Base-by-base conservation (phyloP, 2,888 invertebrate species). In the Mantis religiosa region DNA sequence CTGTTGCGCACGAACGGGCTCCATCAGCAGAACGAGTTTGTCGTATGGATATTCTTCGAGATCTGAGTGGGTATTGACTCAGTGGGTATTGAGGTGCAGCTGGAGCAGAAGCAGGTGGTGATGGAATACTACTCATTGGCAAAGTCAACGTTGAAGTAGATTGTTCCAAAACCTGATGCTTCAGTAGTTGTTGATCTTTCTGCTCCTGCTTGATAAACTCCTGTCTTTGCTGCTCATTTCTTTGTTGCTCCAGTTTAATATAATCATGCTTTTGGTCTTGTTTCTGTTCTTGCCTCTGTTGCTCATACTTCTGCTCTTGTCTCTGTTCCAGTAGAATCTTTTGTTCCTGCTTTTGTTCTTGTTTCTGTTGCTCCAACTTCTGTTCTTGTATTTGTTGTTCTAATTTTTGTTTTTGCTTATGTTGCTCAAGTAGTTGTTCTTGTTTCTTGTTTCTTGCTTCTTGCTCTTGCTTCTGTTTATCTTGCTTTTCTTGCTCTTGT, bases 21-120 rank as follows among this genome's bases (percentile, higher is more conserved):
- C 34, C 82, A 30, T 87, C 87, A 27, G 87, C 81, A n/a, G 87
- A 87, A 27, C 87, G 82, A 25, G 82, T 82, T 82, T 87, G 87
- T 12, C 82, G 20, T n/a, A 87, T 82, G 12, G 87, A 87, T n/a
- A 87, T 71, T 71, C 54, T 71, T 71, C 54, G 54, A 71, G 54
- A 71, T 71, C 54, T 71, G 2, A 71, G 20, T 20, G 54, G 54
- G 6, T 71, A 71, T 71, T 71, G 54, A 71, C n/a, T n/a, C n/a
- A n/a, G n/a, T 20, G 54, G 54, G 6, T 71, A 71, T 71, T 71
- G 54, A 71, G 54, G 54, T 71, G 54, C 54, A 71, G 54, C 54
- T 71, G 54, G 54, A 20, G 54, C 54, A 20, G 54, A 71, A 25
- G 20, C 54, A 71, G 54, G 54, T 71, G 54, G 54, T 71, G 54